Base-by-base conservation (phyloP, 2,113 vertebrate genomes). In the Lynx canadensis region DNA sequence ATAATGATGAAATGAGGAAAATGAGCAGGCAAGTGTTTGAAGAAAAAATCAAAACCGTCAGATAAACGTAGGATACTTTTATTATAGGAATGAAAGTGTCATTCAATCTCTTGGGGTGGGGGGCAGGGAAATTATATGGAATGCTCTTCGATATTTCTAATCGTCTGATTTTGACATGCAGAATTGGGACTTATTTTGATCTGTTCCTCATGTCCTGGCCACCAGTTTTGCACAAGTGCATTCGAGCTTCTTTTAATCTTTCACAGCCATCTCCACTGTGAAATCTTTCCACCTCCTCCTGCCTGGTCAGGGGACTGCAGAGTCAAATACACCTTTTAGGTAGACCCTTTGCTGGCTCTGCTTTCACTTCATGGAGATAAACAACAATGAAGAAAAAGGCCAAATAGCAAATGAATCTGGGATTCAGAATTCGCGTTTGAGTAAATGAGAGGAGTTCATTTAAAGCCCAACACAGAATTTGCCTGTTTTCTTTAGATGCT, bases 1-100 rank as follows among this genome's bases (percentile, higher is more conserved):
- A 69, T 73, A 88, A 86, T 48, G 25, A 91, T 78, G 50, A 65
- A 93, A 81, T 52, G 36, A 91, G 94, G n/a, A 95, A 92, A 94
- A 93, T 65, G 19, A 15, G n/a, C 50, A 79, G 57, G 13, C 78
- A 76, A 50, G 36, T 45, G 89, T 94, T 92, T 79, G 74, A 63
- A 95, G 36, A 92, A 89, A 69, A 88, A 95, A 79, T 41, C 25
- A 45, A 83, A 94, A 74, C 31, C 14, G 52, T 69, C 63, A 65
- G 31, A 65, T 91, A 85, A 91, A 88, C 60, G 25, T 4, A 93
- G 41, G 50, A 13, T 87, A 76, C 80, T 93, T 95, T 73, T 68
- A 84, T 94, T 74, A 76, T 11, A 83, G n/a, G 19, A 95, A 92
- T 73, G 15, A 66, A 93, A 93, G 33, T 78, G 69, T 57, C 7